Conservation (phyloP, 2,113 vertebrate species). For the Acrocephalus kingi region DNA sequence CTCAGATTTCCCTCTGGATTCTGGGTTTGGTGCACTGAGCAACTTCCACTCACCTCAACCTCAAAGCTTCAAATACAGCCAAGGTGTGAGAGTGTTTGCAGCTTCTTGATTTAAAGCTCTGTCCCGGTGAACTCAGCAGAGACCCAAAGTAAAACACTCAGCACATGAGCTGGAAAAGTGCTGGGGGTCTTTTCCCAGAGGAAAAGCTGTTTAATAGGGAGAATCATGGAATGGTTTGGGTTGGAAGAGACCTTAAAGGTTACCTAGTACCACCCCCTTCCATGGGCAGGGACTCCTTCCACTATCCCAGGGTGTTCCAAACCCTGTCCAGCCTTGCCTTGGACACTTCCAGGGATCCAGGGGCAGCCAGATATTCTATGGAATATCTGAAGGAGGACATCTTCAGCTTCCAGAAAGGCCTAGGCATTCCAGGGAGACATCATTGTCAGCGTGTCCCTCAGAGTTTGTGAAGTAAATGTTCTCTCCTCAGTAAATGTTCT, state of each 20-base stretch:
- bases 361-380: not conserved
- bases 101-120: not conserved
- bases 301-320: not conserved
- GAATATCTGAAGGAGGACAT: not conserved
- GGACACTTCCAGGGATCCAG: not conserved
- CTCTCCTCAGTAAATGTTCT: not conserved
- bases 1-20: not conserved
- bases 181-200: not conserved
- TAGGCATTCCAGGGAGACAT: not conserved
- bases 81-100: not conserved
- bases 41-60: not conserved
- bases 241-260: not conserved
- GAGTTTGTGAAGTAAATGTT: not conserved
- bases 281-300: not conserved
- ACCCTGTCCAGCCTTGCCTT: not conserved
- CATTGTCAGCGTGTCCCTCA: not conserved
- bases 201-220: not conserved
- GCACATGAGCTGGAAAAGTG: rapidly evolving
- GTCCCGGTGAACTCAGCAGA: not conserved
- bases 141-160: rapidly evolving
- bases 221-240: not conserved
- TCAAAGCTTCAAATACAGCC: not conserved
- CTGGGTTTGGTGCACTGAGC: not conserved
- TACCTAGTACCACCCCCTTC: rapidly evolving
- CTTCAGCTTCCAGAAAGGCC: not conserved